A percentile compares a stretch with the other conserved stretches of the same genome.
These are phyloP conservation scores for Australoheros scitulus DNA, from an alignment of 2,113 vertebrate species.

Conservation along the genomic window DNA sequence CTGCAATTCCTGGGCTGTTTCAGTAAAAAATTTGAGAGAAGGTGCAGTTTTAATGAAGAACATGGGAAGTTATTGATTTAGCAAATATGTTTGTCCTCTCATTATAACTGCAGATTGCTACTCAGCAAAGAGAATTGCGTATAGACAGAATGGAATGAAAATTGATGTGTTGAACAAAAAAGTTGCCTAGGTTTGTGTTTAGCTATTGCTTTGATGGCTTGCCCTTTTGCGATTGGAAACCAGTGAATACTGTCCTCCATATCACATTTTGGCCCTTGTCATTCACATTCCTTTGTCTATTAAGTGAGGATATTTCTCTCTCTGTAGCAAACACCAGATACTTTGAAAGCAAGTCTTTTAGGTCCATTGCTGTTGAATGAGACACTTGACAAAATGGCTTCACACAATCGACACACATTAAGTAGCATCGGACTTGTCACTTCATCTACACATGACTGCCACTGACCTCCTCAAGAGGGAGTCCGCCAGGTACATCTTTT, in stretches of 20 bases:
- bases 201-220: slow-evolving; percentile 11
- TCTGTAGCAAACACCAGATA: slow-evolving; percentile 7
- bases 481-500: slow-evolving; percentile 54
- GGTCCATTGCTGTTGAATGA: slow-evolving; percentile 46
- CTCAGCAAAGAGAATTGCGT: neutral
- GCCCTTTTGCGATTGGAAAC: neutral
- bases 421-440: slow-evolving; percentile 45
- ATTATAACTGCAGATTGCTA: slow-evolving; percentile 1
- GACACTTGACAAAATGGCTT: slow-evolving; percentile 49
- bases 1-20: slow-evolving; percentile 15
- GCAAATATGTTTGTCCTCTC: slow-evolving; percentile 15
- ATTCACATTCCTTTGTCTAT: slow-evolving; percentile 43
- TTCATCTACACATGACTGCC: slow-evolving; percentile 43
- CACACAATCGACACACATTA: slow-evolving; percentile 55
- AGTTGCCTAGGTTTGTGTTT: neutral
- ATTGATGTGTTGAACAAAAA: neutral
- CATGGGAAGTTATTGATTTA: slow-evolving; percentile 32
- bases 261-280: slow-evolving; percentile 9
- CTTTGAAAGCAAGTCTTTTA: slow-evolving; percentile 31
- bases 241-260: slow-evolving; percentile 1
- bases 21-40: slow-evolving; percentile 15
- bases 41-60: slow-evolving; percentile 25
- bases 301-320: slow-evolving; percentile 30
- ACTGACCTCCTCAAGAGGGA: slow-evolving; percentile 49
- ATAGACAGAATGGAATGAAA: slow-evolving; percentile 5